Percentiles rank a stretch among this genome's conserved stretches.
Evolutionary conservation across 1,140 invertebrate genomes (phyloP).

Genomic region (Acromyrmex charruanus): DNA sequence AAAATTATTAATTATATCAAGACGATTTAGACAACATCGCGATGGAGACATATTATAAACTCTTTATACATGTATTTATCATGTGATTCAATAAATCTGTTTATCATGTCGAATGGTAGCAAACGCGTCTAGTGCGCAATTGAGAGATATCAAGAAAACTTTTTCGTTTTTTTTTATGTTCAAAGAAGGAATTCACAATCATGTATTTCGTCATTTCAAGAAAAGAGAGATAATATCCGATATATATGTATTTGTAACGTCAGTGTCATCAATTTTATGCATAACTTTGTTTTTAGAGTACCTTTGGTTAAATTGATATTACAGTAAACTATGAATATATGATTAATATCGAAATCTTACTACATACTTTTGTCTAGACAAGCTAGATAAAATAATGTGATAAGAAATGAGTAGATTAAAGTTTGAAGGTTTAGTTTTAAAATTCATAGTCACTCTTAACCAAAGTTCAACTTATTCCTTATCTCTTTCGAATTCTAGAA

Average conservation of each 20-base stretch:
- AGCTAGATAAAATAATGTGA: no score
- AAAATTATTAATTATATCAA: background rate
- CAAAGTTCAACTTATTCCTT: no score
- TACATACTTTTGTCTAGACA: background rate
- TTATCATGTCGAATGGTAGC: background rate
- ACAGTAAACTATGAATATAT: background rate
- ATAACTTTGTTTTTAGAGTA: background rate
- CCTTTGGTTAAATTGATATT: background rate
- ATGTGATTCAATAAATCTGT: constrained; percentile 13
- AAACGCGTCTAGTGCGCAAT: background rate
- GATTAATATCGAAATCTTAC: no score
- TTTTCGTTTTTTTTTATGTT: background rate
- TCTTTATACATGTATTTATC: background rate
- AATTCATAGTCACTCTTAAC: no score
- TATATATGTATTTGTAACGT: background rate
- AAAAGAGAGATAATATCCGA: background rate
- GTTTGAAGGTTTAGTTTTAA: no score
- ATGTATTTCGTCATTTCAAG: background rate
- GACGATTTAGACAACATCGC: background rate
- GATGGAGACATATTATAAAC: background rate
- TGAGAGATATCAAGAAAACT: background rate
- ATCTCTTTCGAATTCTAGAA: no score
- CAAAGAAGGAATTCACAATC: background rate
- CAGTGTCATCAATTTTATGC: background rate
- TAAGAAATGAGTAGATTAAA: no score